Evolutionary conservation across 1,140 invertebrate species (phyloP), one percentile per base, ranked within the genome.

Genomic region (Brachionus manjavacas): DNA sequence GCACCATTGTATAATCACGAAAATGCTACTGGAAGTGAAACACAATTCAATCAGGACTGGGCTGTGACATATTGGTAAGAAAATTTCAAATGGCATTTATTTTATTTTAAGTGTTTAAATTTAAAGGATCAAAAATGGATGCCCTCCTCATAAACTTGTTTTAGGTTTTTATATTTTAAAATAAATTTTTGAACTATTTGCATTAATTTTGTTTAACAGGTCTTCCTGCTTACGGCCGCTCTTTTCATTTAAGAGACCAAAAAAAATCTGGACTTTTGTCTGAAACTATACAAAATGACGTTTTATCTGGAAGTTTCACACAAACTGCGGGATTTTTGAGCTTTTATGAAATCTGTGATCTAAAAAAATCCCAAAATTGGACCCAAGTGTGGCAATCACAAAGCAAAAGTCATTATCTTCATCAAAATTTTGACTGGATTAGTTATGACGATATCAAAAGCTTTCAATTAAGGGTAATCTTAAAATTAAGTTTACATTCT

Each of bases 381-480:
- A 81, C 31, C 23, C 52, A 81, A 16, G 49, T 64, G 6, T 81
- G 79, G 79, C 52, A 23, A 20, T 52, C 79, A 1, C 52, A 81
- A 81, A 81, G 79, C 31, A 81, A 81, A 43, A 81, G 79, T 25
- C 64, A 95, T 0, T 95, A 94, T 86, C 94, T 95, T 9, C 95
- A 91, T 88, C 93, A 93, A 85, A 94, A 92, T 25, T 94, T 95
- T 88, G 95, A 96, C 89, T 97, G 95, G 95, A 95, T 97, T 23
- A 94, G 95, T 1, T 97, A 95, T 87, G 95, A 97, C 87, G 95
- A 96, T 87, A 92, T 70, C 7, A 68, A 83, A 46, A 83, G 60
- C 43, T 68, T 83, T 35, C 81, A 83, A 46, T 35, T 68, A 12
- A 68, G 81, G 39, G 81, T 81, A 80, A 31, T 49, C 25, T 41